Evolutionary conservation across 2,888 invertebrate genomes (phyloP), one percentile per base, ranked within the genome.

Genomic region (Tuberolachnus salignus): DNA sequence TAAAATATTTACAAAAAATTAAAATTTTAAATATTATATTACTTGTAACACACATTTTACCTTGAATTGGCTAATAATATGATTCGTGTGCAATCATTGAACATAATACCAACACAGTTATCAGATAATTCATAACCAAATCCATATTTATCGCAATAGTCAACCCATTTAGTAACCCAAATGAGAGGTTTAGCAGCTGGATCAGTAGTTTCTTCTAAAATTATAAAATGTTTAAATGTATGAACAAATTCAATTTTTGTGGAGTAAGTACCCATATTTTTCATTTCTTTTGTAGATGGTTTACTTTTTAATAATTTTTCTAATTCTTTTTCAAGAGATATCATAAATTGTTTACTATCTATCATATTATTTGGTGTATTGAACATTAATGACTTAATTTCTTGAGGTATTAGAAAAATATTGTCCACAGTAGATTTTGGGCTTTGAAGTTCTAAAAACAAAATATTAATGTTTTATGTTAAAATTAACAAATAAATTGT

Each of bases 91-190:
- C 94, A 93, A 86, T 99, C 99, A 85, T 99, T 99, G 88, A 97
- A 99, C 90, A 98, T 93, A 55, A 99, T 98, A 46, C 99, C 99
- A 81, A 98, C 94, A 83, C 96, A 95, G 87, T 98, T 98, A 87
- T 99, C 98, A 85, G 95, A 97, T 57, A 99, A 88, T 86, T 98
- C 98, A 88, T 99, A 99, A 0, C 98, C 98, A 85, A 99, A 95
- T 21, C 99, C 99, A 86, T 99, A 99, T 87, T 98, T 99, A 88
- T 99, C 99, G 49, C 97, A 97, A 87, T 99, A 99, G 87, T 99
- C 99, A 16, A 99, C 98, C 98, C 99, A 99, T 87, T 99, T 99
- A 84, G 95, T 94, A 81, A 99, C 91, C 98, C 98, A 99, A 83
- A 97, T 92, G 80, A 99, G 90, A 0, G 99, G 99, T 83, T 95